These are phyloP conservation scores for Papilio gigon DNA, from an alignment of 2,888 invertebrate species.

Conservation along the genomic window DNA sequence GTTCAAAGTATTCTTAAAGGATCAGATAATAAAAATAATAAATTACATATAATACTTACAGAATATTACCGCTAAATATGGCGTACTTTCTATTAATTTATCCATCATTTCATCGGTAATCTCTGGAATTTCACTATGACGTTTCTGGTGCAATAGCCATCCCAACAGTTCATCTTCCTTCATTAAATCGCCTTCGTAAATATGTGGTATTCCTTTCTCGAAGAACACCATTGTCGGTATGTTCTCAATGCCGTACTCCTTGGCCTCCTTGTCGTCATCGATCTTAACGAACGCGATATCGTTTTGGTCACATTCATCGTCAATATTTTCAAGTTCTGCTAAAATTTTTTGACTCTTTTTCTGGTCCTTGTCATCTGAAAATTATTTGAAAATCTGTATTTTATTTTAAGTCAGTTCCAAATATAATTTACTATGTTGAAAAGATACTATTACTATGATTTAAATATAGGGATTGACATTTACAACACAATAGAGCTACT, in stretches of 20 bases:
- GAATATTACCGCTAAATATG: slow-evolving; percentile 93
- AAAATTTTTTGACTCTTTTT: slow-evolving; percentile 94
- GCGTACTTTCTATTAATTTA: slow-evolving; percentile 89
- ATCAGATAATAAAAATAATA: background rate
- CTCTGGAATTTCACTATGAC: slow-evolving; percentile 95
- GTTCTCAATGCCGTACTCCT: slow-evolving; percentile 92
- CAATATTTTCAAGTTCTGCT: slow-evolving; percentile 93
- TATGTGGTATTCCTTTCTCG: slow-evolving; percentile 87
- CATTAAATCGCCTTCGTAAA: slow-evolving; percentile 92
- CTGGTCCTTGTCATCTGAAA: slow-evolving; percentile 93
- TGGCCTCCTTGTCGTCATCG: slow-evolving; percentile 93
- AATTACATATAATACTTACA: slow-evolving; percentile 84
- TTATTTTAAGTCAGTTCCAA: slow-evolving; percentile 78
- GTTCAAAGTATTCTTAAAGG: slow-evolving; percentile 1
- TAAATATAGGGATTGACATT: no score
- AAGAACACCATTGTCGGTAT: slow-evolving; percentile 92
- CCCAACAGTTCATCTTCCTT: slow-evolving; percentile 95
- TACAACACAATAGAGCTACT: slow-evolving; percentile 68
- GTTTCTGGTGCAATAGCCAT: slow-evolving; percentile 95
- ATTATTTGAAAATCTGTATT: slow-evolving; percentile 74
- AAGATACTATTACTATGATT: background rate
- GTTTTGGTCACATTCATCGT: slow-evolving; percentile 96
- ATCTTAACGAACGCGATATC: slow-evolving; percentile 96
- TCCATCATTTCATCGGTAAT: slow-evolving; percentile 97
- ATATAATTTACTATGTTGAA: background rate